phyloP scores from a whole-genome alignment of 2,888 invertebrate species.

The Nomada ferruginata region DNA sequence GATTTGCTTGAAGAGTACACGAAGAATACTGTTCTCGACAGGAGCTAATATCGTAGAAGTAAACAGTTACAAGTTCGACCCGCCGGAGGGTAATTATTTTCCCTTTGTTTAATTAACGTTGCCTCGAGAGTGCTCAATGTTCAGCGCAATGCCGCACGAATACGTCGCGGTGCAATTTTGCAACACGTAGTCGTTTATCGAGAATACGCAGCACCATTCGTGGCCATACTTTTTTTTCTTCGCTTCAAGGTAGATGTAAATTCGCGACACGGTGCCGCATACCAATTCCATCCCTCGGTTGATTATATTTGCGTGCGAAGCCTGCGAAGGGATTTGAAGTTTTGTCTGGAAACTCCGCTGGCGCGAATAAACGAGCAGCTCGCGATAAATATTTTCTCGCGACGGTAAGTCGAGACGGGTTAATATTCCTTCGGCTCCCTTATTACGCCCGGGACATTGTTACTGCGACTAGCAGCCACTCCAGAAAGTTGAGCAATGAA shows the following conservation, averaged over 20 bases:
- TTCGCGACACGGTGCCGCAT: not conserved
- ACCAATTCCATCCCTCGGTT: conserved; percentile 15
- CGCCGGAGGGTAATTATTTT: no score
- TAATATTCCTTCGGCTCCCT: conserved; percentile 42
- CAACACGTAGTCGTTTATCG: no score
- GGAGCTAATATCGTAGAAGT: no score
- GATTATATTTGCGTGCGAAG: conserved; percentile 8
- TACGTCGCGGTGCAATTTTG: no score
- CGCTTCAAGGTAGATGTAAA: no score
- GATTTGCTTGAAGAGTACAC: conserved; percentile 1
- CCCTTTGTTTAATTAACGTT: no score
- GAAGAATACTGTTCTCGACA: no score
- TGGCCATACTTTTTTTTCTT: no score
- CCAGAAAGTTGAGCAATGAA: conserved; percentile 46
- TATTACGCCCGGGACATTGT: conserved; percentile 38
- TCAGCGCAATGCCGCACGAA: no score
- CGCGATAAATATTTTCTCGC: conserved; percentile 47
- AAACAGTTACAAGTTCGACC: no score
- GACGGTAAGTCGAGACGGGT: conserved; percentile 14
- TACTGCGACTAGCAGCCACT: conserved; percentile 29
- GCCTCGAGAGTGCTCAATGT: no score
- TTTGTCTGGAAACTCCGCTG: not conserved
- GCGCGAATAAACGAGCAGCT: conserved; percentile 15
- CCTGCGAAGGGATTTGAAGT: conserved; percentile 14
- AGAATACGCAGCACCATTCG: no score